Conservation (phyloP, 2,113 vertebrate genomes). For the Pygoscelis antarcticus region DNA sequence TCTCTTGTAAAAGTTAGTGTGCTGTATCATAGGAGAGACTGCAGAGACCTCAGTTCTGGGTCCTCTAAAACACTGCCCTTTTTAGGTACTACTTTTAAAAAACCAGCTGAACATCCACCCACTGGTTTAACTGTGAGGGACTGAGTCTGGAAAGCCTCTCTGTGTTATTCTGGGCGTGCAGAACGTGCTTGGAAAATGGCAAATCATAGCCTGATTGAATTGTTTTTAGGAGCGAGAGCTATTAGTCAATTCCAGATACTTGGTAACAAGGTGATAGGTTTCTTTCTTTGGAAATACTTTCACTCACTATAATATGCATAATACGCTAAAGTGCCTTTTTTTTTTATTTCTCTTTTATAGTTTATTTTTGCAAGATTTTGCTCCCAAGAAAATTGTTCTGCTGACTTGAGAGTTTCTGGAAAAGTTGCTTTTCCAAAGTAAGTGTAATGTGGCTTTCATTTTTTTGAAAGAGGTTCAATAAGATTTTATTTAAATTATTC, state of each 20-base stretch:
- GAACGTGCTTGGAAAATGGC: neutral
- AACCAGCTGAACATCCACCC: neutral
- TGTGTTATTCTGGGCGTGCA: neutral
- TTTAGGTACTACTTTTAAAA: neutral
- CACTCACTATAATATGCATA: neutral
- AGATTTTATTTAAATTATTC: neutral
- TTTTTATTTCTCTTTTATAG: slow-evolving; percentile 68
- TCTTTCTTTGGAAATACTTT: neutral
- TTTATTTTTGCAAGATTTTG: slow-evolving; percentile 90
- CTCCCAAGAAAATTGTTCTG: slow-evolving; percentile 86
- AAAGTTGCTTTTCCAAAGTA: slow-evolving; percentile 86
- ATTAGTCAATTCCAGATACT: neutral
- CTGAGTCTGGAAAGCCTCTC: neutral
- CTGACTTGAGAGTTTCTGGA: slow-evolving; percentile 88
- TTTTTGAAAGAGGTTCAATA: neutral
- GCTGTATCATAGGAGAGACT: neutral
- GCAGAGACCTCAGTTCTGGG: neutral
- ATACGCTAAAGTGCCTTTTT: neutral
- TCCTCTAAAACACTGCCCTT: neutral
- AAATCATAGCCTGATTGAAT: neutral
- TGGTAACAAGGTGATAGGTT: neutral
- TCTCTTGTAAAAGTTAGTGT: neutral
- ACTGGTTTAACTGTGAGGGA: neutral
- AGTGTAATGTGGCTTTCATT: slow-evolving; percentile 57
- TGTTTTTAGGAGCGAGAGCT: neutral